Evolutionary conservation across 1,140 invertebrate genomes (phyloP).

Genomic region (Glossosoma conforme): DNA sequence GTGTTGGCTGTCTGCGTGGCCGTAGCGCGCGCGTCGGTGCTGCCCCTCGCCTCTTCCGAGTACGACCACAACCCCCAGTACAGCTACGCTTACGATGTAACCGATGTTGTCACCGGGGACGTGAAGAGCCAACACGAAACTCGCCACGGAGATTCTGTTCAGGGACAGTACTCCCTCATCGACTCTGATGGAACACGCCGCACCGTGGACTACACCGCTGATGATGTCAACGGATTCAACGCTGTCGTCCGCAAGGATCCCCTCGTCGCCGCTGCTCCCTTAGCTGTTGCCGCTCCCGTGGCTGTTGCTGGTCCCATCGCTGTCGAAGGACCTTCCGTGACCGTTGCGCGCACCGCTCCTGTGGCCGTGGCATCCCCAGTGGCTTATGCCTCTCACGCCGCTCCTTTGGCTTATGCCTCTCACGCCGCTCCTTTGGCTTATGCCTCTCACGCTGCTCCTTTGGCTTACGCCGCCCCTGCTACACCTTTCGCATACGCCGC

Average conservation of each 20-base stretch:
- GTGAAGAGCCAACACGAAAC: conserved; percentile 58
- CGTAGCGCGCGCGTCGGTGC: conserved; percentile 27
- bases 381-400: conserved; percentile 16
- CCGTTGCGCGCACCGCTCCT: conserved; percentile 1
- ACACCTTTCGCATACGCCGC: conserved; percentile 21
- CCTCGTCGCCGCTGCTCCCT: conserved; percentile 16
- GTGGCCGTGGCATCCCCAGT: neutral
- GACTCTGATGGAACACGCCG: conserved; percentile 56
- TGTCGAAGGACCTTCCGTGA: conserved; percentile 22
- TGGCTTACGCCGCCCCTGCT: conserved; percentile 14
- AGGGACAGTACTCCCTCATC: conserved; percentile 54
- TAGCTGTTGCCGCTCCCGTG: conserved; percentile 42
- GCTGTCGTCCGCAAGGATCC: conserved; percentile 31
- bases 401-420: conserved; percentile 25
- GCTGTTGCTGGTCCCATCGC: conserved; percentile 53
- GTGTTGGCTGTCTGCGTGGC: conserved; percentile 34
- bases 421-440: conserved; percentile 33
- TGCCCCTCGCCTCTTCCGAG: conserved; percentile 31
- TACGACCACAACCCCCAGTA: conserved; percentile 50
- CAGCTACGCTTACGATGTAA: conserved; percentile 56
- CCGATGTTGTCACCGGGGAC: conserved; percentile 57
- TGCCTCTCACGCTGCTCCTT: conserved; percentile 3
- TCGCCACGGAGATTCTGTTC: conserved; percentile 56
- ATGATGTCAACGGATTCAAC: conserved; percentile 52
- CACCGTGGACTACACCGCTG: conserved; percentile 54